Conservation (phyloP, 2,888 invertebrate species). For the Nyleta sp. region DNA sequence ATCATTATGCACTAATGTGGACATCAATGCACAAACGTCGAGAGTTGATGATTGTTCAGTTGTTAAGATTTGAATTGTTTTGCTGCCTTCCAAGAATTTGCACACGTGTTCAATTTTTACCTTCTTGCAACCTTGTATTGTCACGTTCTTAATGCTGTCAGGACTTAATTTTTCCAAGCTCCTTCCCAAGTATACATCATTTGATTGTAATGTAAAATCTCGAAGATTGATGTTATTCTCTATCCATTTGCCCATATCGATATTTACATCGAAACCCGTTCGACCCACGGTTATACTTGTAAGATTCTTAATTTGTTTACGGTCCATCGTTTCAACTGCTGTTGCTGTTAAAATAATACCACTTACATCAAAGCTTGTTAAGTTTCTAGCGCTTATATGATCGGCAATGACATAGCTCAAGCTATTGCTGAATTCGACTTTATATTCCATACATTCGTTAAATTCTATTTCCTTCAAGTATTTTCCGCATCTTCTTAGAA, state of each 20-base stretch:
- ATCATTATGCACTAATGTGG: not conserved
- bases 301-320: not conserved
- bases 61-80: not conserved
- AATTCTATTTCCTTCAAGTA: not conserved
- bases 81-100: not conserved
- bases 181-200: not conserved
- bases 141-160: not conserved
- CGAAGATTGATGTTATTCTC: not conserved
- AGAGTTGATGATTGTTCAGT: not conserved
- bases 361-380: not conserved
- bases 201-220: not conserved
- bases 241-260: constrained; percentile 2
- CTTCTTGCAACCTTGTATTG: not conserved
- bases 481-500: constrained; percentile 7
- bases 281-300: not conserved
- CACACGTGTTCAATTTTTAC: not conserved
- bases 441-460: not conserved
- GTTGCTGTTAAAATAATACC: constrained; percentile 3
- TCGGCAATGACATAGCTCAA: not conserved
- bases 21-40: not conserved
- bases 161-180: not conserved
- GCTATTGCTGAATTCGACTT: not conserved
- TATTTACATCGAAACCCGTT: not conserved
- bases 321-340: not conserved
- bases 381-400: not conserved